A percentile compares a stretch with the other conserved stretches of the same genome.
Conservation (phyloP, 2,113 vertebrate species). For the Solenodon paradoxus region DNA sequence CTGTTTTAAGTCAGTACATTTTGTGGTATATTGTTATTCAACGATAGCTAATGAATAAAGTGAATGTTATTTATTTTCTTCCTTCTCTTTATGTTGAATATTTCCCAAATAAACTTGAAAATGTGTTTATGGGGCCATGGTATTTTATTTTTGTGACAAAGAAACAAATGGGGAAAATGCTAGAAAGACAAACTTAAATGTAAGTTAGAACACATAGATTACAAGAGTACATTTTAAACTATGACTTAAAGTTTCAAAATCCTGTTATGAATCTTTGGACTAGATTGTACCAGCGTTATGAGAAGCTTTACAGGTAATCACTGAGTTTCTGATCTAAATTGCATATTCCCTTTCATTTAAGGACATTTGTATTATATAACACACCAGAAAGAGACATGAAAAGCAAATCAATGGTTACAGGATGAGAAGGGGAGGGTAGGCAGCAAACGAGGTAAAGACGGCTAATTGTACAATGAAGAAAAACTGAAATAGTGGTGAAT, state of each 20-base stretch:
- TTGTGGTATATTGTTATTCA: not conserved
- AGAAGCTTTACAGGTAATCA: not conserved
- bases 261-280: not conserved
- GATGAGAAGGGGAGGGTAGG: no score
- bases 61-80: not conserved
- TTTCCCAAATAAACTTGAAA: not conserved
- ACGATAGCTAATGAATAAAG: not conserved
- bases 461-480: no score
- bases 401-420: no score
- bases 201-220: not conserved
- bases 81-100: not conserved
- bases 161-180: not conserved
- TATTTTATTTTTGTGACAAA: not conserved
- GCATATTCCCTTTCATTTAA: not conserved
- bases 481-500: no score
- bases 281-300: not conserved
- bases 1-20: not conserved
- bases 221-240: not conserved
- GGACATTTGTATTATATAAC: not conserved
- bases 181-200: not conserved
- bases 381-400: conserved; percentile 25
- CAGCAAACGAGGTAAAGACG: no score
- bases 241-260: not conserved
- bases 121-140: not conserved
- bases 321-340: not conserved